Percentiles rank a stretch among this genome's conserved stretches.
These are phyloP conservation scores for Chelon labrosus DNA, from an alignment of 2,797 vertebrate species.

Conservation along the genomic window DNA sequence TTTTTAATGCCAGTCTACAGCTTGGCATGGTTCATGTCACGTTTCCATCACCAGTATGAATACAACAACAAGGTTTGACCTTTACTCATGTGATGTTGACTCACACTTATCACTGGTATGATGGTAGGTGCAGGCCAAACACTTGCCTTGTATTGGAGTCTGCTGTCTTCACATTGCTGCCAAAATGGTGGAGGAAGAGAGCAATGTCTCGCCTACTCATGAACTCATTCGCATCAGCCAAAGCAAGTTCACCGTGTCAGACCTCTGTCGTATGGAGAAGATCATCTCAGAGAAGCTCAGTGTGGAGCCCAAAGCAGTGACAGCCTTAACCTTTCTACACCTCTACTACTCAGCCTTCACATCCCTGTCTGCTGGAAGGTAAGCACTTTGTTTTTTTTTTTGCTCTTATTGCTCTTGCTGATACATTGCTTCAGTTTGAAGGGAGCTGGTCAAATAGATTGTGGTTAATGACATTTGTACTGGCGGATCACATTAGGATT, in stretches of 20 bases:
- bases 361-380: slow-evolving; percentile 90
- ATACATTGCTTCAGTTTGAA: slow-evolving; percentile 36
- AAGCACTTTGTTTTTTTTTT: slow-evolving; percentile 25
- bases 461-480: slow-evolving; percentile 57
- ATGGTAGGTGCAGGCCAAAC: slow-evolving; percentile 93
- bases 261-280: slow-evolving; percentile 96
- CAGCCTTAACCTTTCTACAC: slow-evolving; percentile 97
- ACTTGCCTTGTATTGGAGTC: slow-evolving; percentile 95
- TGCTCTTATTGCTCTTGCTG: background rate
- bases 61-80: background rate
- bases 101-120: slow-evolving; percentile 23
- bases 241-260: slow-evolving; percentile 97
- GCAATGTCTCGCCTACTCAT: slow-evolving; percentile 88
- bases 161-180: slow-evolving; percentile 95
- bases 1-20: background rate
- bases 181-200: slow-evolving; percentile 90
- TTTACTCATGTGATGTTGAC: slow-evolving; percentile 22
- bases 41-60: background rate
- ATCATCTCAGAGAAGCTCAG: slow-evolving; percentile 97
- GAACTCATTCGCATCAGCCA: slow-evolving; percentile 98
- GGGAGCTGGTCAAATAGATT: slow-evolving; percentile 49
- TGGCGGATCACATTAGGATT: slow-evolving; percentile 61
- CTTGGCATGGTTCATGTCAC: background rate
- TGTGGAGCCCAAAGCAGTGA: slow-evolving; percentile 94
- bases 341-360: slow-evolving; percentile 92